Evolutionary conservation across 2,113 vertebrate species (phyloP), one percentile per base, ranked within the genome.

Genomic region (Ornithorhynchus anatinus): DNA sequence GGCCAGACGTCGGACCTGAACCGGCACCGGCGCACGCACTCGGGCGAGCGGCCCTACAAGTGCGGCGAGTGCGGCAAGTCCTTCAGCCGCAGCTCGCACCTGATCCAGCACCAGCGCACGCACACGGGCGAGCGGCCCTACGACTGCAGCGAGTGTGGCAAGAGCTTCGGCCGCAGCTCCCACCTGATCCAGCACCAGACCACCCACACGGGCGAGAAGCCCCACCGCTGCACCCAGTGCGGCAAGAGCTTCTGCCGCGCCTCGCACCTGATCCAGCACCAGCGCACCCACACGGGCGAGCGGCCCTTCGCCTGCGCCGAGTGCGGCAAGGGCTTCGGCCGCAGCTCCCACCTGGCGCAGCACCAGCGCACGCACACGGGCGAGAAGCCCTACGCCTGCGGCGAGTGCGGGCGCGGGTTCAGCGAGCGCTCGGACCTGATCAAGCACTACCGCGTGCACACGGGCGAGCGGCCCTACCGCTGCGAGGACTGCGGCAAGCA

Each of bases 171-270:
- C n/a, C 59, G 82, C 47, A 86, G 84, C 19, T 88, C 86, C 7
- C 86, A 90, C 64, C 88, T 92, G 38, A 88, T 86, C 33, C 85
- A 88, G 56, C 89, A 92, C 32, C 78, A 88, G 52, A 84, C 87
- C 15, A 89, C 90, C 56, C 90, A 92, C 37, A 91, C 87, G 3
- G 90, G 89, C 5, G 90, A 91, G 66, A 89, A 90, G 33, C 90
- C 90, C 3, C 88, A 90, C 75, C 84, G 86, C 4, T 92, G 89
- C 38, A 66, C 50, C 0, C 82, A 91, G 37, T 92, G 91, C 15
- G 86, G 87, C 13, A 89, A 91, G 22, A 86, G 82, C 19, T 92
- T 91, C 62, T 86, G 80, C 35, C 85, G 86, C 0, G 75, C 86
- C 1, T 85, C 86, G 2, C 84, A 89, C 36, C 77, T 91, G 13